A percentile compares a stretch with the other conserved stretches of the same genome.
Evolutionary conservation across 2,888 invertebrate genomes (phyloP).

Genomic region (Sphaerophoria taeniata): DNA sequence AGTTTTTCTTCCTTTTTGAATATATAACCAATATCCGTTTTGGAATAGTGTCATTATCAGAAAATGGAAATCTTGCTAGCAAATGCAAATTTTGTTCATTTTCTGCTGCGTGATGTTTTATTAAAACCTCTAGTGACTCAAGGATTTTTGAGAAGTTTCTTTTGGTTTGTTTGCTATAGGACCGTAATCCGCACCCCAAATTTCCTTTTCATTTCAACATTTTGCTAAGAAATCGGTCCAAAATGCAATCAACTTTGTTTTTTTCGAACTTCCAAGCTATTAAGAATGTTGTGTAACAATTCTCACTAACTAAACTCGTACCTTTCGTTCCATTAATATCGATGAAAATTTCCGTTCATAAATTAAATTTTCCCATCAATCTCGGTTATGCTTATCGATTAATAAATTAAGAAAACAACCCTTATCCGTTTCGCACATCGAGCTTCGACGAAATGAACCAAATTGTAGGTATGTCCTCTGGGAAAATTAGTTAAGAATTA

Average conservation of each 20-base stretch:
- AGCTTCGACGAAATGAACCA: too few species aligned
- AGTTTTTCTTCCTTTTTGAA: slow-evolving; percentile 13
- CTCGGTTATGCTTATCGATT: slow-evolving; percentile 27
- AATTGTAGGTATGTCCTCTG: slow-evolving; percentile 2
- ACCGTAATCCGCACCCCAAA: too few species aligned
- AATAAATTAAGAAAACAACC: slow-evolving; percentile 39
- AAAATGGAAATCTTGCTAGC: slow-evolving; percentile 62
- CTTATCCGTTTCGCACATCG: slow-evolving; percentile 16
- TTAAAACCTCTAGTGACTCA: background rate
- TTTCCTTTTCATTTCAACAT: too few species aligned
- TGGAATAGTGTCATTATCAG: slow-evolving; percentile 57
- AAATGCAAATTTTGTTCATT: slow-evolving; percentile 45
- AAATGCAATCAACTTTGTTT: too few species aligned
- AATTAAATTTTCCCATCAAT: background rate
- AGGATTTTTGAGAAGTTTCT: too few species aligned
- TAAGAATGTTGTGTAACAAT: too few species aligned
- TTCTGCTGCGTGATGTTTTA: background rate
- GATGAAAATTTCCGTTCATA: background rate
- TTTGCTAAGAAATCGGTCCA: too few species aligned
- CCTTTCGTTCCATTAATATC: background rate
- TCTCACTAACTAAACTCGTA: too few species aligned
- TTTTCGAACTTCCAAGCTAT: background rate
- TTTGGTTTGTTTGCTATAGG: too few species aligned
- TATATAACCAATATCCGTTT: slow-evolving; percentile 43
- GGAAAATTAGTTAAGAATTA: slow-evolving; percentile 49